Conservation (phyloP, 2,888 invertebrate genomes). For the Branchipolynoe longqiensis region DNA sequence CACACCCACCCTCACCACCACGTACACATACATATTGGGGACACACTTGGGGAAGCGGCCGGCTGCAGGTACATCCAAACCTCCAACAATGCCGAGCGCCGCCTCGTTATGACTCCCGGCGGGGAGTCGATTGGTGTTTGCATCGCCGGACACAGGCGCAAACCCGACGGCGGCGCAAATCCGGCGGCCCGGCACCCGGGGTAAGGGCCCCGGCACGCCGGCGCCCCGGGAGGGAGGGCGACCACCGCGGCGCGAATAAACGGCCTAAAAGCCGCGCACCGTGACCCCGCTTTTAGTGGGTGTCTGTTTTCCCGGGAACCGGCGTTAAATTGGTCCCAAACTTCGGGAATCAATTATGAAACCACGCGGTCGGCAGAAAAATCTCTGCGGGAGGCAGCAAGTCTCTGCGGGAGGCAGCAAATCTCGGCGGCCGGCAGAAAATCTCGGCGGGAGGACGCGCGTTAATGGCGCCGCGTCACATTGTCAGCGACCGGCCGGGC, state of each 20-base stretch:
- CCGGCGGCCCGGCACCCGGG: background rate
- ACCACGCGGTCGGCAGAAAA: too few relatives aligned
- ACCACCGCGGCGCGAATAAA: background rate
- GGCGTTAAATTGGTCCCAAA: constrained; percentile 52
- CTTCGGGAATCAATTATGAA: constrained; percentile 53
- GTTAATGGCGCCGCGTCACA: constrained; percentile 10
- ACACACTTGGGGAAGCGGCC: constrained; percentile 11
- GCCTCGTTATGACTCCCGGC: constrained; percentile 23
- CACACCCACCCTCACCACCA: background rate
- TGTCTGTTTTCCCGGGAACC: constrained; percentile 29
- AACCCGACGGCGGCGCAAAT: background rate
- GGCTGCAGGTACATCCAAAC: background rate
- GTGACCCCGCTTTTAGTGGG: background rate
- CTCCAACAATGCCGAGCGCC: constrained; percentile 4
- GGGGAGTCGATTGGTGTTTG: constrained; percentile 52
- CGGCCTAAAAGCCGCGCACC: background rate
- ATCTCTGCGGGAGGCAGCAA: background rate
- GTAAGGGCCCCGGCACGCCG: background rate
- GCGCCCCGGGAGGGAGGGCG: background rate
- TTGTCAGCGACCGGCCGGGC: background rate
- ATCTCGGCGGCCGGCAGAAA: background rate
- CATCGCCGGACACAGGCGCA: background rate
- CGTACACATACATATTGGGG: constrained; percentile 16
- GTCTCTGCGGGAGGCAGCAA: constrained; percentile 13
- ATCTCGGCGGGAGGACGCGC: constrained; percentile 28